Evolutionary conservation across 2,113 vertebrate genomes (phyloP), one percentile per base, ranked within the genome.

Genomic region (Gymnocephalus cernua): DNA sequence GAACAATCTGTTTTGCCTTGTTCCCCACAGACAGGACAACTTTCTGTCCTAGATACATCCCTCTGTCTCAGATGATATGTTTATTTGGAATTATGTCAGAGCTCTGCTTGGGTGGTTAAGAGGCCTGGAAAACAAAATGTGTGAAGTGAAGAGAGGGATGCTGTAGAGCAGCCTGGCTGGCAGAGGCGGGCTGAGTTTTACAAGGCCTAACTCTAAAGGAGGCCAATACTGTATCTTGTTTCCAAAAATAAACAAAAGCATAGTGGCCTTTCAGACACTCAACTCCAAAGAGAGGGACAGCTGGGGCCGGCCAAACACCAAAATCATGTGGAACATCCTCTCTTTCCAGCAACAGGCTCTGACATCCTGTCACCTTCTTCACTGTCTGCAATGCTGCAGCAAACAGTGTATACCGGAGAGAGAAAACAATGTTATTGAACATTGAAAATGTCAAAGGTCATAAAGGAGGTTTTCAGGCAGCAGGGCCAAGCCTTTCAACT

Each of bases 1-100:
- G 27, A 69, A 44, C 7, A 69, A n/a, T 87, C 35, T 90, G 86
- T 89, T 92, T 91, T 89, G 51, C 47, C 38, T 66, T 72, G 66
- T 63, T 29, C 86, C 86, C 87, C 85, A 80, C 85, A 79, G 88
- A 19, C 35, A 57, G 63, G 61, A 83, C 69, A 51, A 27, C 47
- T 45, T 51, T 86, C 53, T 89, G 79, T 76, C 74, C 72, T 44
- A 78, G 76, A 83, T 79, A 45, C 70, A 15, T 48, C 62, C 65
- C 80, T 79, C 51, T 25, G 64, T 78, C 51, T 63, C 70, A 48
- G 69, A 79, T 77, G 57, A 9, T 45, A 19, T 71, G 79, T 82
- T 91, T 88, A 57, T 85, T 80, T 89, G 57, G n/a, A 41, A 56
- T 77, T 78, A 50, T 4, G 27, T 67, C 79, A 85, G 25, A 48